These are phyloP conservation scores for Helicoverpa assulta DNA, from an alignment of 2,888 invertebrate genomes.

Conservation along the genomic window DNA sequence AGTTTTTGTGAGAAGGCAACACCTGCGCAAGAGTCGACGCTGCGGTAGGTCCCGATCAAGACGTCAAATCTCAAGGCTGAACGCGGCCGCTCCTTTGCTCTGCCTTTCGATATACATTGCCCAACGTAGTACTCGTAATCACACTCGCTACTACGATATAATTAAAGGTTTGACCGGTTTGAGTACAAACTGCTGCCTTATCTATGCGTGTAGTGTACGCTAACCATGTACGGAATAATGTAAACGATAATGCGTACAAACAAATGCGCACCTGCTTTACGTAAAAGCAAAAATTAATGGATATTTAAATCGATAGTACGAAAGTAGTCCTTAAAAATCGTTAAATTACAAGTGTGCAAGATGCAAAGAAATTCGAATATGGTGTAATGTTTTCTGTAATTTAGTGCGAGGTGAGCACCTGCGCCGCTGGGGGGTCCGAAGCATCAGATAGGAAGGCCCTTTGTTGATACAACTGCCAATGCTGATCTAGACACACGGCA, in stretches of 20 bases:
- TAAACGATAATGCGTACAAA: constrained; percentile 17
- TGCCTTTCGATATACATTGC: constrained; percentile 83
- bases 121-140: constrained; percentile 77
- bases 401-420: constrained; percentile 63
- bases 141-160: constrained; percentile 72
- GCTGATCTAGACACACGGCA: too few relatives aligned
- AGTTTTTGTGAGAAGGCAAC: constrained; percentile 82
- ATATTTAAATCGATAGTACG: constrained; percentile 50
- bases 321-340: constrained; percentile 40
- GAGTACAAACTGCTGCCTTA: constrained; percentile 40
- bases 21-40: constrained; percentile 86
- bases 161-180: constrained; percentile 68
- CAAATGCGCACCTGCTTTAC: constrained; percentile 44
- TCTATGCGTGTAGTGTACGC: constrained; percentile 34
- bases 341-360: constrained; percentile 32
- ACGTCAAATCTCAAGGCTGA: constrained; percentile 89
- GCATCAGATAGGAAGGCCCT: constrained; percentile 55
- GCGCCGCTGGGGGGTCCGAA: constrained; percentile 68
- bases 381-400: constrained; percentile 60
- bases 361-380: constrained; percentile 50
- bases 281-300: constrained; percentile 47
- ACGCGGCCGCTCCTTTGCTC: constrained; percentile 77
- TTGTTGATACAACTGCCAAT: constrained; percentile 69
- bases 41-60: constrained; percentile 90
- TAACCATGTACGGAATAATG: constrained; percentile 16